Evolutionary conservation across 2,888 invertebrate species (phyloP).

Genomic region (Cataglyphis livida): DNA sequence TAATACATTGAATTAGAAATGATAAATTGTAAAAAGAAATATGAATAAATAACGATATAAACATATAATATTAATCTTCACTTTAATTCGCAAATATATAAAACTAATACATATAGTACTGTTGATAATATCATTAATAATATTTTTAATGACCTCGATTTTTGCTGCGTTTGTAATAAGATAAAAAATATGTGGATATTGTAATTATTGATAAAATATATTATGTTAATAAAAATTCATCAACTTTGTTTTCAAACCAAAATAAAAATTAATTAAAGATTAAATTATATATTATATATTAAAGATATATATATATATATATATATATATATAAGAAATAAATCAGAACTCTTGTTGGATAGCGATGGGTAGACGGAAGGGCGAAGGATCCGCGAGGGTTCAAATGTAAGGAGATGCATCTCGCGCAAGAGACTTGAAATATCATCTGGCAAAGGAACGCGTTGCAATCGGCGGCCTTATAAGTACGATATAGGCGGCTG

Average conservation of each 20-base stretch:
- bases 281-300: too few species aligned
- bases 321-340: neutral
- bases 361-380: neutral
- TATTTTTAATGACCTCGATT: neutral
- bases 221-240: neutral
- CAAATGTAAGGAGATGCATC: conserved; percentile 35
- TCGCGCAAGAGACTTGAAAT: conserved; percentile 58
- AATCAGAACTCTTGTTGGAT: neutral
- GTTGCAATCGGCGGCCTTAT: conserved; percentile 66
- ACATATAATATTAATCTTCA: neutral
- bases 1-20: neutral
- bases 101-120: neutral
- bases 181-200: neutral
- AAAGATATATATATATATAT: too few species aligned
- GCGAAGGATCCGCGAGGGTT: conserved; percentile 3
- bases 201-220: neutral
- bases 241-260: neutral
- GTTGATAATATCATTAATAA: neutral
- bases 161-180: neutral
- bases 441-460: conserved; percentile 65
- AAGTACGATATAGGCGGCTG: conserved; percentile 62
- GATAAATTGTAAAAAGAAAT: neutral
- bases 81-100: conserved; percentile 2
- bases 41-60: neutral
- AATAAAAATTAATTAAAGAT: conserved; percentile 12